Base-by-base conservation (phyloP, 2,888 invertebrate genomes). In the Noctuana brunneofusca region DNA sequence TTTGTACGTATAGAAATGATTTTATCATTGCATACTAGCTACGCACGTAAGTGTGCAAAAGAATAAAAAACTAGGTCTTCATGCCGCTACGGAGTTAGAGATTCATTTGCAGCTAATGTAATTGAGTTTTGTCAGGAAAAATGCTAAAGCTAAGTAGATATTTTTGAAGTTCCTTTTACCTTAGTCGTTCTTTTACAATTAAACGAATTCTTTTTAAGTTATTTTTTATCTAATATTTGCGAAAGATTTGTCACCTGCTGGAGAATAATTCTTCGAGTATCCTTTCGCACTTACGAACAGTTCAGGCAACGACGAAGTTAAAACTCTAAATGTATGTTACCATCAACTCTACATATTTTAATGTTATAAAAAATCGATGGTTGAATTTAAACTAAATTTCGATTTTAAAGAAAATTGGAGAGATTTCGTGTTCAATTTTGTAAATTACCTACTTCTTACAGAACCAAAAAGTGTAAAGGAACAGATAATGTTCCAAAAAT, bases 91-190 rank as follows among this genome's bases (percentile, higher is more conserved):
- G 22, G 53, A 59, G 46, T 59, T 32, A 53, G 59, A 41, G 46
- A 54, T 54, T 54, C 30, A 35, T 46, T 16, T 60, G 46, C 35
- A 56, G 62, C 62, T 63, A 56, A 56, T 56, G 62, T 57, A 41
- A 57, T 54, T 60, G 48, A 60, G 35, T 35, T 18, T 35, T 24
- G 30, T 20, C 27, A 16, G 30, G 32, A 20, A 18, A 20, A 46
- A 53, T 18, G 8, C 41, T 3, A 9, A 16, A 24, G 12, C 24
- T 14, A 24, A 24, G 0, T 46, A 46, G n/a, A n/a, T n/a, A n/a
- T n/a, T n/a, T n/a, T n/a, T n/a, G n/a, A n/a, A n/a, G n/a, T 46
- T 46, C 11, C 46, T 46, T 12, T 5, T n/a, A n/a, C n/a, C n/a
- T 46, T 5, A 12, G 46, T 12, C 12, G 11, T 18, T 12, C 11